phyloP scores from a whole-genome alignment of 2,113 vertebrate genomes.

The Chaetops frenatus region DNA sequence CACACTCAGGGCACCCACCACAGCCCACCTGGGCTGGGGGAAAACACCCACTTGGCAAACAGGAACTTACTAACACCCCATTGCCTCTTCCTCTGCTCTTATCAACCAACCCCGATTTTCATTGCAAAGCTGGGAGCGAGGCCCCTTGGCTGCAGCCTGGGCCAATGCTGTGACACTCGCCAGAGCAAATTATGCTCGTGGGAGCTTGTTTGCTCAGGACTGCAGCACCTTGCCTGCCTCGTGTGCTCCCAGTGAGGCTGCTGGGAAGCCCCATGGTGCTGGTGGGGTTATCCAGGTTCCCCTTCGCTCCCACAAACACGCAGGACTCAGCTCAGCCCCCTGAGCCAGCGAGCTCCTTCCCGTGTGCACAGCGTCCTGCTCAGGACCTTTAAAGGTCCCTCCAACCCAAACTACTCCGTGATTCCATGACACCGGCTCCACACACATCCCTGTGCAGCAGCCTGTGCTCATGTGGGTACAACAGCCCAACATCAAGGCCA shows the following conservation, averaged over 20 bases:
- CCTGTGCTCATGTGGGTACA: rapidly evolving
- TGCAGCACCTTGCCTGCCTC: not conserved
- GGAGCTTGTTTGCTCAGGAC: not conserved
- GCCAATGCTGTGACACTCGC: not conserved
- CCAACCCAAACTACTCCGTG: not conserved
- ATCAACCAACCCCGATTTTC: not conserved
- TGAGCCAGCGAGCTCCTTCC: not conserved
- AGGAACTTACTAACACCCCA: not conserved
- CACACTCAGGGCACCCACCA: not conserved
- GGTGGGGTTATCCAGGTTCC: rapidly evolving
- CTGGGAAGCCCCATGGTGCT: rapidly evolving
- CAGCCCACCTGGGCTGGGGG: not conserved
- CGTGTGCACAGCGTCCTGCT: rapidly evolving
- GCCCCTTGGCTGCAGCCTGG: not conserved
- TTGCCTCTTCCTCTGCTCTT: not conserved
- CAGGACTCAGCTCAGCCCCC: not conserved
- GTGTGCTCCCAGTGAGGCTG: not conserved
- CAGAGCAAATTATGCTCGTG: rapidly evolving
- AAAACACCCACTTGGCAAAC: not conserved
- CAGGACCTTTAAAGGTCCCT: not conserved
- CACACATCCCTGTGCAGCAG: not conserved
- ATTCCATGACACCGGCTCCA: rapidly evolving
- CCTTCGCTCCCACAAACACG: rapidly evolving
- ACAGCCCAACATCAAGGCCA: not conserved
- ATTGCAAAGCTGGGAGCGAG: not conserved